Percentiles rank a stretch among this genome's conserved stretches.
These are phyloP conservation scores for Disparrhopalites patrizii DNA, from an alignment of 2,888 invertebrate species.

Conservation along the genomic window DNA sequence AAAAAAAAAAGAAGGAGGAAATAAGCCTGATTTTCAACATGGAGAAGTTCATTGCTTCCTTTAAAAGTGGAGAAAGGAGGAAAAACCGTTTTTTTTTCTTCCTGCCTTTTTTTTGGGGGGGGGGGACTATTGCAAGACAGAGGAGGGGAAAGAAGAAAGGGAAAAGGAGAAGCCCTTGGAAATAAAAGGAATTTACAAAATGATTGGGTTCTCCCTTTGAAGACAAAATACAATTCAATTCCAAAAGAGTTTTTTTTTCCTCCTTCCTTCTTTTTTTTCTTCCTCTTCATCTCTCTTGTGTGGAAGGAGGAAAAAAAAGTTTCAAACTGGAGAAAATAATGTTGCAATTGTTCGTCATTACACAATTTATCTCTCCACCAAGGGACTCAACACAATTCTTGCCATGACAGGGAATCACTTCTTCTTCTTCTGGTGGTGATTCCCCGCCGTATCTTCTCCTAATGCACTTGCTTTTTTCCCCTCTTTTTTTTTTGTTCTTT, in stretches of 20 bases:
- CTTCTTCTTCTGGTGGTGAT: too few species aligned
- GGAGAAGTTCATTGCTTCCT: not conserved
- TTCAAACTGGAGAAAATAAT: not conserved
- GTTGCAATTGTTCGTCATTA: conserved; percentile 1
- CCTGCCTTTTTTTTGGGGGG: not conserved
- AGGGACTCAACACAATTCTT: too few species aligned
- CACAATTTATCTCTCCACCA: too few species aligned
- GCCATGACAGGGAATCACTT: too few species aligned
- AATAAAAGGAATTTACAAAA: conserved; percentile 22
- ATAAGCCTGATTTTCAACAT: conserved; percentile 20
- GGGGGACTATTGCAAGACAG: too few species aligned
- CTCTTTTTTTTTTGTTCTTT: too few species aligned
- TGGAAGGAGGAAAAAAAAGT: not conserved
- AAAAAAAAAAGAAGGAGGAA: conserved; percentile 8
- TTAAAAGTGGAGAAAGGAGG: too few species aligned
- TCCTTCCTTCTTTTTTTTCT: not conserved
- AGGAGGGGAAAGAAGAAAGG: conserved; percentile 10
- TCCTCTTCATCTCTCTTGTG: not conserved
- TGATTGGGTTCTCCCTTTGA: conserved; percentile 15
- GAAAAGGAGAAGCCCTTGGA: conserved; percentile 12
- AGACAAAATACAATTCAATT: conserved; percentile 6
- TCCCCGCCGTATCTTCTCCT: too few species aligned
- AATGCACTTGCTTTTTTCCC: too few species aligned
- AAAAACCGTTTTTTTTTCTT: not conserved
- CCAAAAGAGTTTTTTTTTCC: too few species aligned